Evolutionary conservation across 2,113 vertebrate species (phyloP).

Genomic region (Phaethon lepturus): DNA sequence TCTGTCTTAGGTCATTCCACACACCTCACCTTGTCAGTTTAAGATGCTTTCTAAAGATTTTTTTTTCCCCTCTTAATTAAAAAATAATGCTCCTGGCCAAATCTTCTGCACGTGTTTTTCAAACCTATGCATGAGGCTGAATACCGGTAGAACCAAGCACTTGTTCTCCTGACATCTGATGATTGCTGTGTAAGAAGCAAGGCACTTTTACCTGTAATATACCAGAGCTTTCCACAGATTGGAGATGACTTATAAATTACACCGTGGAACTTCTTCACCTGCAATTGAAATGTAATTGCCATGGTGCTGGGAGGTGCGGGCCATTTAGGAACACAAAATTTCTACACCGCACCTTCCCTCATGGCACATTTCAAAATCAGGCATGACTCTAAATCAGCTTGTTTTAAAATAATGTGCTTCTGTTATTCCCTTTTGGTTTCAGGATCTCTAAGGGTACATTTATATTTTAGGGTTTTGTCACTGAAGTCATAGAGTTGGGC

Average conservation of each 20-base stretch:
- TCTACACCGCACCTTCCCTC: background rate
- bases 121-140: background rate
- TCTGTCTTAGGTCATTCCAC: constrained; percentile 48
- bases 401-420: background rate
- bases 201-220: background rate
- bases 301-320: background rate
- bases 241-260: constrained; percentile 58
- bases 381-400: background rate
- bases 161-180: constrained; percentile 27
- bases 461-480: background rate
- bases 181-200: background rate
- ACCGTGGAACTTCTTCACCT: constrained; percentile 8
- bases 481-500: background rate
- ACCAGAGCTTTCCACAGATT: constrained; percentile 21
- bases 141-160: background rate
- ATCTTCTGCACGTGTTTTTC: background rate
- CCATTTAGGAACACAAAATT: background rate
- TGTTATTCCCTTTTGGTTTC: background rate
- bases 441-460: background rate
- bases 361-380: background rate
- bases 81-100: constrained; percentile 43
- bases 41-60: constrained; percentile 48
- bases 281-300: background rate
- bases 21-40: constrained; percentile 46
- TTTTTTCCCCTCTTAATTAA: constrained; percentile 17